Conservation (phyloP, 2,797 vertebrate species). For the Tympanoctomys barrerae region DNA sequence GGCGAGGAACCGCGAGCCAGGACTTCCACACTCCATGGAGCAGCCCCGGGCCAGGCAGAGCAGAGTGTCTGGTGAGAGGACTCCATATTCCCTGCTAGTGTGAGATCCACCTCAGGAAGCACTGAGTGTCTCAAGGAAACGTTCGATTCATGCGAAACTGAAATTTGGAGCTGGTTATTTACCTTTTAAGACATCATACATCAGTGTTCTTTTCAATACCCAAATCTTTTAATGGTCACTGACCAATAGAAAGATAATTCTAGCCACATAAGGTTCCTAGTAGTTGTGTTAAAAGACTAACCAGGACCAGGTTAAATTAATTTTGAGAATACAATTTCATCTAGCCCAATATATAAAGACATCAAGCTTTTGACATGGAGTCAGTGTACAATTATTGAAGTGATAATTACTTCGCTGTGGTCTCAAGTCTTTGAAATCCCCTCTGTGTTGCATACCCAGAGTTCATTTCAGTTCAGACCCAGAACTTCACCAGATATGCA, state of each 20-base stretch:
- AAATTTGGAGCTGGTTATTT: constrained; percentile 1
- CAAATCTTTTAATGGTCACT: not conserved
- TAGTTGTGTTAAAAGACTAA: constrained; percentile 37
- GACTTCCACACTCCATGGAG: not conserved
- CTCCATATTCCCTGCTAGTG: not conserved
- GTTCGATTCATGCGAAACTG: not conserved
- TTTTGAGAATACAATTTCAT: constrained; percentile 26
- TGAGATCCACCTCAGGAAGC: not conserved
- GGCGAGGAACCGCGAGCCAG: not conserved
- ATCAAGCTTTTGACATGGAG: constrained; percentile 1
- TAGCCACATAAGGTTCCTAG: not conserved
- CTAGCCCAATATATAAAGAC: not conserved
- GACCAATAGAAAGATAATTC: not conserved
- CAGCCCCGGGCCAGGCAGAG: not conserved
- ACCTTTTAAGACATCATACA: not conserved
- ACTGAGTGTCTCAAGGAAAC: not conserved
- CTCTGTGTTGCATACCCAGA: not conserved
- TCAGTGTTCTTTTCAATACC: not conserved
- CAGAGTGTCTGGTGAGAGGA: not conserved
- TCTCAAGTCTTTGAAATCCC: not conserved
- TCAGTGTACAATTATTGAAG: constrained; percentile 13
- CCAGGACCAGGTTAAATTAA: constrained; percentile 37
- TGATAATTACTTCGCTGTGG: not conserved
- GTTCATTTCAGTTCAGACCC: not conserved
- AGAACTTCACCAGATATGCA: constrained; percentile 1